These are phyloP conservation scores for Pristionchus fissidentatus DNA, from an alignment of 2,888 invertebrate genomes.

Conservation along the genomic window DNA sequence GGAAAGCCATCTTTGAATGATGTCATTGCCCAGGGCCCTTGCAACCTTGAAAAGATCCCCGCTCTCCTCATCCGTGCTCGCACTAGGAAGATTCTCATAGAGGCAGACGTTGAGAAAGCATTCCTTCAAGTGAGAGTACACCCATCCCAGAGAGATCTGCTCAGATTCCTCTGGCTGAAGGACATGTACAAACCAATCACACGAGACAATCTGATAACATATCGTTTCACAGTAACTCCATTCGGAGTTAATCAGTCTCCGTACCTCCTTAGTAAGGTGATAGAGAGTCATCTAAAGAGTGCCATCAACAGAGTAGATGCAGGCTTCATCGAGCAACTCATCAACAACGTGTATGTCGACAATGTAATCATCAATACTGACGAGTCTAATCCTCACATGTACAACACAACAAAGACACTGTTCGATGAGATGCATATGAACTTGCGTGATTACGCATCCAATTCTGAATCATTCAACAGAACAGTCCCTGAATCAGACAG, in stretches of 20 bases:
- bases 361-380: not conserved
- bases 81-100: not conserved
- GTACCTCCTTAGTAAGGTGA: not conserved
- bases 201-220: not conserved
- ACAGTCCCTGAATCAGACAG: not conserved
- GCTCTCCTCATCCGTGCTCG: not conserved
- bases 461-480: not conserved
- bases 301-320: not conserved
- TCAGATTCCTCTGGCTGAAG: conserved; percentile 23
- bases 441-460: not conserved
- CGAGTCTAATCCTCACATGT: not conserved
- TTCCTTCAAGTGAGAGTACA: not conserved
- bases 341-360: not conserved
- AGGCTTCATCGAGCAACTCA: not conserved
- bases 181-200: not conserved
- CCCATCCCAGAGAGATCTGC: not conserved
- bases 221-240: not conserved
- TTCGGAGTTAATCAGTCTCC: conserved; percentile 11
- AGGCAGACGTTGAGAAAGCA: conserved; percentile 11
- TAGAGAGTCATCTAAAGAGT: too few species aligned
- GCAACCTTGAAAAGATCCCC: conserved; percentile 39
- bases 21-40: conserved; percentile 50
- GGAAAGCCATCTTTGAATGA: conserved; percentile 56
- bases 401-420: not conserved
- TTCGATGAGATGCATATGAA: conserved; percentile 14